Conservation (phyloP, 2,797 vertebrate species). For the Ptychadena robeensis region DNA sequence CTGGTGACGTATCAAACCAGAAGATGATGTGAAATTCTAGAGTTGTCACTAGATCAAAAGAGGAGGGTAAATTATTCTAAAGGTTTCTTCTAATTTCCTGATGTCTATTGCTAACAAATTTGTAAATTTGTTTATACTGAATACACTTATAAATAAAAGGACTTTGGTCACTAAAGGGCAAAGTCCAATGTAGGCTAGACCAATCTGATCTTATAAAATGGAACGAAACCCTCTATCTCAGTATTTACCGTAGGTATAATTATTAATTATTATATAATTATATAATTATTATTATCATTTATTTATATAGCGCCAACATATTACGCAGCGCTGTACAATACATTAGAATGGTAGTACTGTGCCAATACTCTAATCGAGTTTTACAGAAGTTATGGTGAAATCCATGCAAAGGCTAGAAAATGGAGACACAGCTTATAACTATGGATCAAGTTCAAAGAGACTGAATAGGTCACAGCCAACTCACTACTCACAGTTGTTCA, state of each 20-base stretch:
- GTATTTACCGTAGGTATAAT: no score
- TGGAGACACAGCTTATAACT: not conserved
- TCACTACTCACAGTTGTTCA: constrained; percentile 12
- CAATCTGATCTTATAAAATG: not conserved
- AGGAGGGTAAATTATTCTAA: no score
- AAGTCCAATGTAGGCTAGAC: no score
- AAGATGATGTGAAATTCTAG: not conserved
- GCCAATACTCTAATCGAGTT: not conserved
- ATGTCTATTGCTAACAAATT: no score
- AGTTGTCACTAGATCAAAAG: not conserved
- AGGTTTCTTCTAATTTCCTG: not conserved
- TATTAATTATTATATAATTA: no score
- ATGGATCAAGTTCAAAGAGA: not conserved
- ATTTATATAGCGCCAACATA: no score
- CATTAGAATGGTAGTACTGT: not conserved
- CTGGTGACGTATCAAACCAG: not conserved
- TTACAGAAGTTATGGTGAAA: not conserved
- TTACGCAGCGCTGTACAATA: no score
- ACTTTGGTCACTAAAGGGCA: no score
- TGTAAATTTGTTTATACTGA: no score
- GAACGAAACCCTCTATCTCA: not conserved
- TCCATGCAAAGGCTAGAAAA: not conserved
- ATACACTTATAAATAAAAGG: no score
- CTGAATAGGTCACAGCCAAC: constrained; percentile 1
- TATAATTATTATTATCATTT: no score